A percentile compares a stretch with the other conserved stretches of the same genome.
Conservation (phyloP, 2,888 invertebrate species). For the Hylaea fasciaria region DNA sequence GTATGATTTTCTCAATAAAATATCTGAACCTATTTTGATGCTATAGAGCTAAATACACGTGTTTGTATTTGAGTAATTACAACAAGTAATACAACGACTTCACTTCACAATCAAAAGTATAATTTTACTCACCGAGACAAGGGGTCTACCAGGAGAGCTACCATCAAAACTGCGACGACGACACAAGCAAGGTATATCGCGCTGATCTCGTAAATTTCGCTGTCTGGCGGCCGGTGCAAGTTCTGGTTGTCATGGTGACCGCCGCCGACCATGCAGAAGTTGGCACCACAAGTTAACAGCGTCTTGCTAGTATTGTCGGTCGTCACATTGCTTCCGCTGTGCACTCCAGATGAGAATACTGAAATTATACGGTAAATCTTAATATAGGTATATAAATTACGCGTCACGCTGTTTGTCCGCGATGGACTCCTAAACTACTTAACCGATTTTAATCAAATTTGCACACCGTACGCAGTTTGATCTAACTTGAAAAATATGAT, state of each 20-base stretch:
- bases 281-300: slow-evolving; percentile 89
- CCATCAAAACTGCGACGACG: slow-evolving; percentile 92
- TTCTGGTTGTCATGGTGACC: slow-evolving; percentile 88
- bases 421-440: too few species aligned
- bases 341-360: slow-evolving; percentile 92
- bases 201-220: slow-evolving; percentile 94
- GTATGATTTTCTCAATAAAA: too few species aligned
- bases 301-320: slow-evolving; percentile 78
- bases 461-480: too few species aligned
- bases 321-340: slow-evolving; percentile 77
- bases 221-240: slow-evolving; percentile 91
- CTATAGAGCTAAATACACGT: too few species aligned
- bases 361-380: slow-evolving; percentile 48
- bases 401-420: too few species aligned
- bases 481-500: too few species aligned
- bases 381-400: too few species aligned
- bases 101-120: not conserved
- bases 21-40: too few species aligned
- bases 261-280: slow-evolving; percentile 90
- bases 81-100: too few species aligned
- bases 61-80: too few species aligned
- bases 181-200: slow-evolving; percentile 96
- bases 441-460: too few species aligned
- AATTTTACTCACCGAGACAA: slow-evolving; percentile 90
- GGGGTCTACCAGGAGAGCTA: slow-evolving; percentile 95